Evolutionary conservation across 1,140 invertebrate species (phyloP).

Genomic region (Drosophila ercepeae): DNA sequence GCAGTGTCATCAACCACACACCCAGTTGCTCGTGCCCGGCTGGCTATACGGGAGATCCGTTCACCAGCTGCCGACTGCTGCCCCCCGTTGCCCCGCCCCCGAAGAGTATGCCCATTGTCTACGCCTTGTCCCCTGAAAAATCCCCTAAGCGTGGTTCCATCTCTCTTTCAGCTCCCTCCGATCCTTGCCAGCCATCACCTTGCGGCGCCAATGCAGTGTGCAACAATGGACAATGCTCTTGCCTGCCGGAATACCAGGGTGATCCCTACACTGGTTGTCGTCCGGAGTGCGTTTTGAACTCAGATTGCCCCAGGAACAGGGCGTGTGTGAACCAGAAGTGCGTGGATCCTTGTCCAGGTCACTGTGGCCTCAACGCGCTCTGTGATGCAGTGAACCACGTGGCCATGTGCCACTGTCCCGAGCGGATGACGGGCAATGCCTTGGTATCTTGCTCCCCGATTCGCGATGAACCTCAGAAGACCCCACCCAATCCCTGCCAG

Average conservation of each 20-base stretch:
- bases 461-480: conserved; percentile 43
- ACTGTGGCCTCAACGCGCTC: conserved; percentile 90
- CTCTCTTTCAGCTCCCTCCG: conserved; percentile 81
- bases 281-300: conserved; percentile 90
- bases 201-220: conserved; percentile 91
- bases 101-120: conserved; percentile 70
- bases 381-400: conserved; percentile 91
- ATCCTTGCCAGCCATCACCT: conserved; percentile 88
- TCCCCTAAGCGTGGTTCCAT: conserved; percentile 53
- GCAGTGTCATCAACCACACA: conserved; percentile 88
- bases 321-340: conserved; percentile 93
- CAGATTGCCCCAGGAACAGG: conserved; percentile 89
- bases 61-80: conserved; percentile 85
- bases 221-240: conserved; percentile 90
- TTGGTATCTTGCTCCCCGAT: conserved; percentile 78
- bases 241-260: conserved; percentile 89
- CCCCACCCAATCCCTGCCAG: conserved; percentile 86
- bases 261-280: conserved; percentile 90
- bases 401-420: conserved; percentile 90
- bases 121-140: conserved; percentile 34
- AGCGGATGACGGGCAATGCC: conserved; percentile 91
- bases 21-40: conserved; percentile 88
- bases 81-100: conserved; percentile 75
- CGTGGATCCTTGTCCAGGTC: conserved; percentile 90
- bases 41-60: conserved; percentile 89